Base-by-base conservation (phyloP, 2,888 invertebrate species). In the Creontiades dilutus region DNA sequence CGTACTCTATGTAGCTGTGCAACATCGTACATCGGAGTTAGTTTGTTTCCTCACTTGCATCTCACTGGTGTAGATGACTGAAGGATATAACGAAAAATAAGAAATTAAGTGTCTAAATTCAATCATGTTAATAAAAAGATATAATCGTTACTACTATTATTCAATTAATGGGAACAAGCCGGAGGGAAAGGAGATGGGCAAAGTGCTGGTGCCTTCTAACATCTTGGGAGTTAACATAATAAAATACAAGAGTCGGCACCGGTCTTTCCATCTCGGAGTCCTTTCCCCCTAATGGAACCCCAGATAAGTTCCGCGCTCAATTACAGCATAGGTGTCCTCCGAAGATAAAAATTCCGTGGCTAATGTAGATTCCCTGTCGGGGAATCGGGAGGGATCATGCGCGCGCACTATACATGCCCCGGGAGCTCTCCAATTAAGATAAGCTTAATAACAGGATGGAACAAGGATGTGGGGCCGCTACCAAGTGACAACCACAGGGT, bases 291-390 rank as follows among this genome's bases (percentile, higher is more conserved):
- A 86, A 86, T 86, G 86, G 86, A 86, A 86, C 86, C 55, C 76
- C 86, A 86, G 86, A 86, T 86, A 86, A 76, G 68, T 86, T 86
- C 86, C 75, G 86, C 75, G 86, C 86, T 86, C 86, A 86, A 86
- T 86, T 86, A 86, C 75, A 68, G 86, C 86, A 86, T 86, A 86
- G 86, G 86, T 86, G 86, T 86, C 76, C 55, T 19, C 76, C 16
- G 85, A 68, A 88, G 90, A 91, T 91, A 91, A 91, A 91, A 91
- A 91, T 91, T 90, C 90, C 90, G 82, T 61, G 57, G 91, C 90
- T 91, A 91, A 91, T 91, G 91, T 91, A 90, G 84, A 90, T 91
- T 91, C 91, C 82, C 76, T 91, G 91, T 91, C 90, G 75, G 55
- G 68, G 76, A 78, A 82, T 82, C 68, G 47, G 91, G 88, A 75